Evolutionary conservation across 2,113 vertebrate genomes (phyloP), one percentile per base, ranked within the genome.

Genomic region (Dryoscopus gambensis): DNA sequence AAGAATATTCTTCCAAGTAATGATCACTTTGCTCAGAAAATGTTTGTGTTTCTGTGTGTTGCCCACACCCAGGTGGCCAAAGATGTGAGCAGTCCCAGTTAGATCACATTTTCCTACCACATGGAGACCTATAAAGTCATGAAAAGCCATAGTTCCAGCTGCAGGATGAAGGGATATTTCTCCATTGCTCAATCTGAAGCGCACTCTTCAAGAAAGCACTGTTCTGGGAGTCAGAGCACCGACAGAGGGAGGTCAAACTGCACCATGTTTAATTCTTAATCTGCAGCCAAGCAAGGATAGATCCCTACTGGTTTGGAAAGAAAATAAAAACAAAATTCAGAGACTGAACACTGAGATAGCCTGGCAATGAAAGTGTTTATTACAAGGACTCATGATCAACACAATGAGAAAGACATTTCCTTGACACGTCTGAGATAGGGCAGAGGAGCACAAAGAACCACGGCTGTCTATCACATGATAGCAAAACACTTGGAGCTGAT

Each of bases 361-460:
- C 20, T 67, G 28, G 22, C 21, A 77, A n/a, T 28, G 3, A 27
- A 44, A 7, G 7, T 15, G 14, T 71, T 44, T 81, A 9, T 65
- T 65, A 33, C 3, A 25, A 81, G 46, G 37, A 77, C 17, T 52
- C 19, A n/a, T 6, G 57, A 33, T 22, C 24, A 52, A 35, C 10
- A 74, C 31, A 79, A 47, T 9, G 15, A 73, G 23, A 63, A 88
- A 86, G 9, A 33, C 2, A 44, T 67, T 87, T 84, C 57, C 37
- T 35, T 53, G 56, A 49, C 59, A 30, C 0, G 0, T 46, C n/a
- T n/a, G 50, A 57, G 30, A 40, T 1, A 18, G 49, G 33, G n/a
- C 12, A 71, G 40, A 80, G 63, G 62, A 93, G 37, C n/a, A 44
- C 14, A 30, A 56, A n/a, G 56, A 94, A 56, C 28, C 15, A 35